Evolutionary conservation across 1,140 invertebrate species (phyloP).

Genomic region (Drosophila nasuta): DNA sequence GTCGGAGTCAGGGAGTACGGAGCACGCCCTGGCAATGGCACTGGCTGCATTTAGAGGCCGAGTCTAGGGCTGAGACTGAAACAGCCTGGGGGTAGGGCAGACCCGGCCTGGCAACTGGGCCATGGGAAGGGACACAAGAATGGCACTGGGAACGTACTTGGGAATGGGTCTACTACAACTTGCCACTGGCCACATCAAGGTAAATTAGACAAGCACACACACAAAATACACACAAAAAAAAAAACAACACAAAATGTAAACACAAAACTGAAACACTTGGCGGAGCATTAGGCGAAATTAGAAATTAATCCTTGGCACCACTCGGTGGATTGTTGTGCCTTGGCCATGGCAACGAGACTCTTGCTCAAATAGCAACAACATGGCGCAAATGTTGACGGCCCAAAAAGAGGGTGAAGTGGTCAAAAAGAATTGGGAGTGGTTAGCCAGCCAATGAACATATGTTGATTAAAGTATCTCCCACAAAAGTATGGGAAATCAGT

Average conservation of each 20-base stretch:
- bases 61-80: slow-evolving; percentile 26
- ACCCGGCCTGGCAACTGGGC: slow-evolving; percentile 44
- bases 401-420: slow-evolving; percentile 13
- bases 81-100: slow-evolving; percentile 52
- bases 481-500: not conserved
- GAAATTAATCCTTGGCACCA: slow-evolving; percentile 55
- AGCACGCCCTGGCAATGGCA: slow-evolving; percentile 16
- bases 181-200: slow-evolving; percentile 44
- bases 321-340: slow-evolving; percentile 35
- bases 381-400: slow-evolving; percentile 2
- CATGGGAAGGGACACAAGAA: slow-evolving; percentile 51
- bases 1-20: slow-evolving; percentile 14
- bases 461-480: not conserved
- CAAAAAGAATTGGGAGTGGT: not conserved
- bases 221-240: slow-evolving; percentile 14
- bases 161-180: slow-evolving; percentile 13
- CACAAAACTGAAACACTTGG: slow-evolving; percentile 52
- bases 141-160: slow-evolving; percentile 33
- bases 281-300: slow-evolving; percentile 55
- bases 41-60: slow-evolving; percentile 43
- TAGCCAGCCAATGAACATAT: slow-evolving; percentile 4
- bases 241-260: slow-evolving; percentile 41
- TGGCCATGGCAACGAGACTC: slow-evolving; percentile 44
- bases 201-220: slow-evolving; percentile 51
- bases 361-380: slow-evolving; percentile 23